These are phyloP conservation scores for Bettongia penicillata DNA, from an alignment of 2,113 vertebrate genomes.

Conservation along the genomic window DNA sequence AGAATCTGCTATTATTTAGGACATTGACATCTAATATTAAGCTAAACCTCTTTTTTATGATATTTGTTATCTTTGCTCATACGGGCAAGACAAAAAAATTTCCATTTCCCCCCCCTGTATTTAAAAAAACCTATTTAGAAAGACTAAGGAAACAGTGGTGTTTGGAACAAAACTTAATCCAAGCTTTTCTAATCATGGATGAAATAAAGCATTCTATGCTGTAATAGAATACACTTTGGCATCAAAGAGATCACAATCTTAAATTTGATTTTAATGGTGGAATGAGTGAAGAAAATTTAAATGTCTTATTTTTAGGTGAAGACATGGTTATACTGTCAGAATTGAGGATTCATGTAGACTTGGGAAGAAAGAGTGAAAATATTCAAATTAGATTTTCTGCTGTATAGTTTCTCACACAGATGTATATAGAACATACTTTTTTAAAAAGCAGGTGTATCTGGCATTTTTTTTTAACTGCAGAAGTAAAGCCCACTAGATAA, in stretches of 20 bases:
- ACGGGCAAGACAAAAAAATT: slow-evolving; percentile 25
- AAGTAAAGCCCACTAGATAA: slow-evolving; percentile 4
- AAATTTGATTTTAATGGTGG: slow-evolving; percentile 23
- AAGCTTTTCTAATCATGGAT: slow-evolving; percentile 12
- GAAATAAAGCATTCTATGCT: slow-evolving; percentile 22
- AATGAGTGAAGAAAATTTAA: neutral
- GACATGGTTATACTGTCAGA: slow-evolving; percentile 36
- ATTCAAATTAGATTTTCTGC: neutral
- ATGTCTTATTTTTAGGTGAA: neutral
- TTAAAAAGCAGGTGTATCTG: slow-evolving; percentile 37
- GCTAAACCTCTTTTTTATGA: slow-evolving; percentile 35
- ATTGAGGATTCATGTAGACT: slow-evolving; percentile 25
- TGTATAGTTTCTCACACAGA: slow-evolving; percentile 34
- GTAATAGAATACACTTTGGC: slow-evolving; percentile 24
- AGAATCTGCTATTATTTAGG: slow-evolving; percentile 37
- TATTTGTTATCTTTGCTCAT: slow-evolving; percentile 42
- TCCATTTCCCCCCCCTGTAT: slow-evolving; percentile 8
- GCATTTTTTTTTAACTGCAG: slow-evolving; percentile 6
- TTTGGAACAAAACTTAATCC: neutral
- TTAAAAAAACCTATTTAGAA: neutral
- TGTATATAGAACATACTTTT: slow-evolving; percentile 15
- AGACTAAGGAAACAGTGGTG: neutral
- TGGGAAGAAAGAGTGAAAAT: slow-evolving; percentile 7
- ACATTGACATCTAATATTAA: slow-evolving; percentile 28
- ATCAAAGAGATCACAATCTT: slow-evolving; percentile 35